These are phyloP conservation scores for Columbina picui DNA, from an alignment of 2,113 vertebrate genomes.

Conservation along the genomic window DNA sequence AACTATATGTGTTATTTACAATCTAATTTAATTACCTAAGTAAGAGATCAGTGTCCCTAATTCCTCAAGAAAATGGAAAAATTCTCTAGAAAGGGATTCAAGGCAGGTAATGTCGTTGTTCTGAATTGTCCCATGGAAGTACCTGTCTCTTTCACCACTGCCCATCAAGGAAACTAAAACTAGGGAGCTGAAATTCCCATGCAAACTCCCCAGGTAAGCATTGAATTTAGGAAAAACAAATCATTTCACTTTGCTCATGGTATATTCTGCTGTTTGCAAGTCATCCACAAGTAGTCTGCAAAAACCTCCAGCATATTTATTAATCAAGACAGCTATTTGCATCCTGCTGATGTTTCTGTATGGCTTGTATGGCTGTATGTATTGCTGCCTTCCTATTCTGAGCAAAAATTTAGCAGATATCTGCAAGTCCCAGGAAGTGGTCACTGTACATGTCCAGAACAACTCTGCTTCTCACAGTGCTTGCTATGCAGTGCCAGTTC, in stretches of 20 bases:
- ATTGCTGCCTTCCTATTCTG: background rate
- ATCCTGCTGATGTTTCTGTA: background rate
- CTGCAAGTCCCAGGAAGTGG: background rate
- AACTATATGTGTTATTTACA: background rate
- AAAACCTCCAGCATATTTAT: background rate
- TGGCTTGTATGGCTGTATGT: too few relatives aligned
- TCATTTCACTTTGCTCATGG: background rate
- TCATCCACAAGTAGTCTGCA: background rate
- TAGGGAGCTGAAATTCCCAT: background rate
- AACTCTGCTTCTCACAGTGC: background rate
- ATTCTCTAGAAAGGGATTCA: background rate
- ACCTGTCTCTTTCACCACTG: background rate
- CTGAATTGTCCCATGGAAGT: background rate
- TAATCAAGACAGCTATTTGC: background rate
- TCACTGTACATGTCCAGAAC: accelerated
- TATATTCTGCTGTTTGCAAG: background rate
- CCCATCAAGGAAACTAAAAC: background rate
- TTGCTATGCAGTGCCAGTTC: background rate
- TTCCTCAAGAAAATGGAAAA: background rate
- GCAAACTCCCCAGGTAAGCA: background rate
- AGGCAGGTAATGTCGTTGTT: background rate
- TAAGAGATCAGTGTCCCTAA: background rate
- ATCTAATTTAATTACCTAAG: background rate
- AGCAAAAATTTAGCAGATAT: background rate
- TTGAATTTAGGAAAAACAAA: background rate